Percentiles rank a stretch among this genome's conserved stretches.
These are phyloP conservation scores for Capitella teleta DNA, from an alignment of 1,140 invertebrate genomes.

Conservation along the genomic window DNA sequence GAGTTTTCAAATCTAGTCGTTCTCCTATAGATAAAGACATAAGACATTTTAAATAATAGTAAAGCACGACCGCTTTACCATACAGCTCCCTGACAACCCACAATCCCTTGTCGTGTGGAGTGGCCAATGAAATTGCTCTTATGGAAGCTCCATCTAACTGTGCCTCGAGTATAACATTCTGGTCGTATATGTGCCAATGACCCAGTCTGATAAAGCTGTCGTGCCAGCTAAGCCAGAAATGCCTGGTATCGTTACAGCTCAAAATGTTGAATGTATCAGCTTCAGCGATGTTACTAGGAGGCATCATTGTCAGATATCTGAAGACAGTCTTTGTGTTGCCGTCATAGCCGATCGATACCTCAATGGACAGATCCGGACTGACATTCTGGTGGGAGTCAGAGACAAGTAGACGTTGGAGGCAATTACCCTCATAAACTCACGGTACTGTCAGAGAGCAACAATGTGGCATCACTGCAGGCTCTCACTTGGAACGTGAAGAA, in stretches of 20 bases:
- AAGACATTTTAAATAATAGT: background rate
- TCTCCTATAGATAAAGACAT: background rate
- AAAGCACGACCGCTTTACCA: background rate
- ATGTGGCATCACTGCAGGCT: too few species aligned
- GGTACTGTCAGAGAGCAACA: too few species aligned
- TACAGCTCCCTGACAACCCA: background rate
- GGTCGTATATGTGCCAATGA: background rate
- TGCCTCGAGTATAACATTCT: background rate
- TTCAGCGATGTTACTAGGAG: background rate
- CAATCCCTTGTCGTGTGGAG: background rate
- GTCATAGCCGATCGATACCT: background rate
- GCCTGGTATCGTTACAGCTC: conserved; percentile 1
- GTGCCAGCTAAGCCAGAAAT: conserved; percentile 9
- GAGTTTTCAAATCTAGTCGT: background rate
- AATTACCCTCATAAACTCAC: too few species aligned
- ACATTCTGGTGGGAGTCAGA: too few species aligned
- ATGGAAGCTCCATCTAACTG: background rate
- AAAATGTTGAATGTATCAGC: conserved; percentile 3
- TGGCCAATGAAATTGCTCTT: background rate
- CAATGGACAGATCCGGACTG: too few species aligned
- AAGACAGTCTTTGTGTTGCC: background rate
- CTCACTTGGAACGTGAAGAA: too few species aligned
- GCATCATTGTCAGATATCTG: background rate
- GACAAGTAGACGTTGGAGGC: too few species aligned
- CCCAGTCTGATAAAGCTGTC: background rate